Base-by-base conservation (phyloP, 2,888 invertebrate species). In the Tribolium freemani region DNA sequence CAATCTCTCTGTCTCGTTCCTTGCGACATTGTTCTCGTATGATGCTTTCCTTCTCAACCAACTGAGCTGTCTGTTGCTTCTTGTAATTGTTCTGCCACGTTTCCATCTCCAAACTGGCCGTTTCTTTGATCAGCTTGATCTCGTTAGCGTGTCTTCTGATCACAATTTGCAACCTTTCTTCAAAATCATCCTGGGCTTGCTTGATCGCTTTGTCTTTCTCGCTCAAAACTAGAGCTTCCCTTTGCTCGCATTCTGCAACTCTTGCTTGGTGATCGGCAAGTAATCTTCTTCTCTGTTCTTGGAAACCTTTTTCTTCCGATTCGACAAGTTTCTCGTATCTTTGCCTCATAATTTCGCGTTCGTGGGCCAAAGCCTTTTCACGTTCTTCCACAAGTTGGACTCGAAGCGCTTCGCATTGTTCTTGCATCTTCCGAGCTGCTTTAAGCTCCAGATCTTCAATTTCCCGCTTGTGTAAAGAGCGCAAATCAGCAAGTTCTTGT, bases 1-100 rank as follows among this genome's bases (percentile, higher is more conserved):
- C 94, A 64, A 95, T 93, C 87, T 95, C 94, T 54, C 89, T 90
- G 85, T 96, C 95, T 69, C 95, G 86, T 82, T 95, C 94, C 58
- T 88, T 88, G 83, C 91, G 90, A 82, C 91, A 92, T 76, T 93
- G 91, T 26, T 93, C 92, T 1, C 91, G 85, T 79, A 95, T 91
- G 77, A 90, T 89, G 68, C 88, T 88, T 85, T 94, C 93, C 80
- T 90, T 92, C 82, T 91, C 91, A 68, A 90, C 89, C 61, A 94
- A 85, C 6, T 89, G 83, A 26, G 88, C 76, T 11, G 88, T 89
- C 78, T 92, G 91, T 75, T 92, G 91, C 69, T 90, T 89, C 78
- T 90, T 90, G 78, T 89, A 90, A 63, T 90, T 90, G 63, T 87
- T 88, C 78, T 91, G 89, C 89, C 90, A 91, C n/a, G 89, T 88